Evolutionary conservation across 1,140 invertebrate genomes (phyloP), one percentile per base, ranked within the genome.

Genomic region (Agrilus planipennis): DNA sequence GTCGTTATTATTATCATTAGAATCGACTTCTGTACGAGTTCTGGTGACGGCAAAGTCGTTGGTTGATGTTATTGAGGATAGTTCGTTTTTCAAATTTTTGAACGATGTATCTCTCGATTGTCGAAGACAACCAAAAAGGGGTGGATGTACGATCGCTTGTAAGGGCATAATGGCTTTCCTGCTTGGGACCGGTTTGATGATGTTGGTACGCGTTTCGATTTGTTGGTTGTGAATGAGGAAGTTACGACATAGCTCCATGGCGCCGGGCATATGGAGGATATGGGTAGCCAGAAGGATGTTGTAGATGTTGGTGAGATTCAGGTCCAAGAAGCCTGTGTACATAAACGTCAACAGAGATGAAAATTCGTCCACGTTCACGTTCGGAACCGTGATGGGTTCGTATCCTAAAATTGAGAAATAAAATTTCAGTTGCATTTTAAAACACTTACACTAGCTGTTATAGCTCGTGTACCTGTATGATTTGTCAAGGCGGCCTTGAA

Each of bases 221-320:
- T 49, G 46, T 45, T 51, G 50, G 22, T 23, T 58, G 23, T 66
- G 67, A 4, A 69, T 52, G 34, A 71, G 42, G 47, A 69, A 71
- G 2, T 55, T 60, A 10, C 65, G 61, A 55, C 81, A 84, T 41
- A 83, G 67, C 34, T 81, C 78, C 27, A 83, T 46, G 0, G 80
- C 81, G 2, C 76, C 62, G 0, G 81, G 79, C 79, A 84, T 84
- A 51, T 84, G 80, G 14, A 84, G 58, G 27, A 82, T 63, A 58
- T 84, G 80, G 4, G 79, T 81, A 2, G 79, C 80, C 35, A 84
- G 55, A 2, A 84, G 55, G 7, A 84, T 76, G 42, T 74, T 77
- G 60, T 83, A 84, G 34, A 84, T 79, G 57, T 83, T 83, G 18
- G 75, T 72, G 14, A 75, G 59, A 19, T 71, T 81, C 15, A 84